Evolutionary conservation across 2,888 invertebrate genomes (phyloP), one percentile per base, ranked within the genome.

Genomic region (Ommatoiulus sabulosus): DNA sequence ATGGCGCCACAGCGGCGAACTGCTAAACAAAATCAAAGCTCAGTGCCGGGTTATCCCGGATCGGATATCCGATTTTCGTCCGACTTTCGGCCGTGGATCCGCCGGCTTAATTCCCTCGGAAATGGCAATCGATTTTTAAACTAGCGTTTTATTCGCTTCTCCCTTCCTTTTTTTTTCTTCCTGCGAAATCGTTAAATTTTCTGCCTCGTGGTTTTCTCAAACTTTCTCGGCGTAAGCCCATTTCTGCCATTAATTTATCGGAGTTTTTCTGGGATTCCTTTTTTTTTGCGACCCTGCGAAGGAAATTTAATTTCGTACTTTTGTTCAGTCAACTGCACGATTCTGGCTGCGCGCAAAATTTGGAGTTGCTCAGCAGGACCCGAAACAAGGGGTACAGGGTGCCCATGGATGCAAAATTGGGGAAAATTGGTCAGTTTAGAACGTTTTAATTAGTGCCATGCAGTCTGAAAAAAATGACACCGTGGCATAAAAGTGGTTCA

Each of bases 201-300:
- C 63, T 63, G 63, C 63, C 63, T 63, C 63, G 63, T 63, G 63
- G 63, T 63, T 63, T 63, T 63, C 63, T 63, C 63, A 17, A 63
- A 63, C 63, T 17, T 63, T 63, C 63, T 63, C 63, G 63, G 4
- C 63, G 63, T n/a, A n/a, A 63, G 63, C n/a, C 63, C n/a, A 20
- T 63, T 63, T 63, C 63, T n/a, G 0, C 63, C 63, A n/a, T 63
- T 63, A 63, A 63, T 63, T 63, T 63, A 63, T 52, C 15, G 6
- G 52, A 63, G 63, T 63, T 63, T 63, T 46, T 20, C 20, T 63
- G 63, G n/a, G 7, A 5, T 63, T 63, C n/a, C 12, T 63, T 63
- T n/a, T n/a, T n/a, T n/a, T n/a, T n/a, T 17, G n/a, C 7, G 2
- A n/a, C 63, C 63, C 20, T 17, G 63, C 63, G 63, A 63, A 20